These are phyloP conservation scores for Rousettus madagascariensis DNA, from an alignment of 2,797 vertebrate genomes.

Conservation along the genomic window DNA sequence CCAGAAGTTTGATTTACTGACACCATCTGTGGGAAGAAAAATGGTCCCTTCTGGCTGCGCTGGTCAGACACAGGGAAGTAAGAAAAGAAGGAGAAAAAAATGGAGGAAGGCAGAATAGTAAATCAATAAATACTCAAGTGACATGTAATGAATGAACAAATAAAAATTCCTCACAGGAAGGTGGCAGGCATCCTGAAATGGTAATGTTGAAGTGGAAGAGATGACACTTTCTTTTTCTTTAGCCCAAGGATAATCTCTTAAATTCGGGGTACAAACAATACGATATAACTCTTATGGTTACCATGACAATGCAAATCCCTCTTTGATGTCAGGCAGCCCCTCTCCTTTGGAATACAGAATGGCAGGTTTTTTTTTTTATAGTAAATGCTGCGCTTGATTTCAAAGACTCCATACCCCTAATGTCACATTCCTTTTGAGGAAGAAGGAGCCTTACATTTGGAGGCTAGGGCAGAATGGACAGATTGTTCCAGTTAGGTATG, in stretches of 20 bases:
- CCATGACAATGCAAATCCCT: constrained; percentile 71
- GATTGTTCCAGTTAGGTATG: not conserved
- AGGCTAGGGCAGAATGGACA: constrained; percentile 4
- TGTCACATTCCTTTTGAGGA: constrained; percentile 28
- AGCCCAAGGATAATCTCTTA: constrained; percentile 75
- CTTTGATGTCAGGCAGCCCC: constrained; percentile 66
- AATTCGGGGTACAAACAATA: constrained; percentile 76
- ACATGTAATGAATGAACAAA: constrained; percentile 64
- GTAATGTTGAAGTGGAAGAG: constrained; percentile 56
- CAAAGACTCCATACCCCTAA: constrained; percentile 48
- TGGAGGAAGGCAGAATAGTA: constrained; percentile 64
- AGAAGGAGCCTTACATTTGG: not conserved
- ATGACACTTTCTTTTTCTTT: constrained; percentile 52
- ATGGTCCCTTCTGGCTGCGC: constrained; percentile 65
- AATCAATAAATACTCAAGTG: constrained; percentile 69
- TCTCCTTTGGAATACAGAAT: constrained; percentile 54
- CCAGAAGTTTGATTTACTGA: constrained; percentile 72
- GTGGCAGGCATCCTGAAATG: constrained; percentile 58
- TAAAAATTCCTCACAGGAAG: constrained; percentile 58
- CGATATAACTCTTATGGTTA: constrained; percentile 77
- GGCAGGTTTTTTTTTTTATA: constrained; percentile 60
- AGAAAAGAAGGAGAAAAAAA: constrained; percentile 64
- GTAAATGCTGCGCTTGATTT: constrained; percentile 55
- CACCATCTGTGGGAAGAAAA: constrained; percentile 68
- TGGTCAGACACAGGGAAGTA: constrained; percentile 59